Base-by-base conservation (phyloP, 2,113 vertebrate genomes). In the Pelusios castaneus region DNA sequence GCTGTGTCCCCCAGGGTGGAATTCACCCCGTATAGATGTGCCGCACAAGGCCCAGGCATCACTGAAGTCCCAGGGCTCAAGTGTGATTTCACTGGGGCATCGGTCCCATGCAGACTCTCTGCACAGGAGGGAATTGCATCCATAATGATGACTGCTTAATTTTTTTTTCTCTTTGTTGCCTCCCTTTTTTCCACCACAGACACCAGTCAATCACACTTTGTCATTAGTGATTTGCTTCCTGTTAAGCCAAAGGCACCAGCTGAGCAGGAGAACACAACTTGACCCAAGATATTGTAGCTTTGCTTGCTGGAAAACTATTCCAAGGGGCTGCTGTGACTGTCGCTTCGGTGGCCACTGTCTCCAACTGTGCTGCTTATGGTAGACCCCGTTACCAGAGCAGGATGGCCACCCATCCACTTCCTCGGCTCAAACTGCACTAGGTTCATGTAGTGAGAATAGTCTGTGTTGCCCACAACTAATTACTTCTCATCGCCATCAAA, bases 401-500 rank as follows among this genome's bases (percentile, higher is more conserved):
- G 13, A 14, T 73, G 70, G 45, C 49, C 80, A 67, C 10, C 38
- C 81, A 52, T 56, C 67, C 81, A 89, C 54, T 56, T 1, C 21
- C 70, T 86, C 43, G 27, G 60, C 67, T 91, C 82, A 93, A 94
- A 84, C 92, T 0, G 1, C 80, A 70, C 51, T 82, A 90, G 84
- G 52, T 94, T 96, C 92, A 14, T 89, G 38, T 95, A 89, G 85
- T 67, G 92, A 73, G 78, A 83, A 87, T 89, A 80, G 75, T 84
- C 81, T 92, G 85, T 54, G 41, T 78, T 78, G 22, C 75, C 75
- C 60, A 7, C 12, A 34, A 21, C 25, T 52, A 83, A 83, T 83
- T 51, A 67, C 49, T 11, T 19, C 63, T 70, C 34, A n/a, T 38
- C 63, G 17, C 84, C 41, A 9, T 75, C 54, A 85, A 76, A 56